phyloP scores from a whole-genome alignment of 2,888 invertebrate species.

The Macaria notata region DNA sequence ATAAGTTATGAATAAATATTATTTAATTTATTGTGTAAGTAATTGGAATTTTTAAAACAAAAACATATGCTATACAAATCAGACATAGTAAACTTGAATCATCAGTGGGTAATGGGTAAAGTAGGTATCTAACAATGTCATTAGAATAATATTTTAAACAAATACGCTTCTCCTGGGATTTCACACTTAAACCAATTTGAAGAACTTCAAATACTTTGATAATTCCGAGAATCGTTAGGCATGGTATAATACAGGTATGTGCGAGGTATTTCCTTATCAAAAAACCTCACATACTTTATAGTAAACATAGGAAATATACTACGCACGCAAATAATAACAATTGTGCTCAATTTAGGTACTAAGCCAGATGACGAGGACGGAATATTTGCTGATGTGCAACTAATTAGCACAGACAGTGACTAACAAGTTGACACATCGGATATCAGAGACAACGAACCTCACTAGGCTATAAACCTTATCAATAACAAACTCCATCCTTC shows the following conservation, averaged over 20 bases:
- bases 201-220: neutral
- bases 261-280: constrained; percentile 8
- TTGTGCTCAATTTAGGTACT: constrained; percentile 10
- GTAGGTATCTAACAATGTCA: no score
- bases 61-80: no score
- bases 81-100: no score
- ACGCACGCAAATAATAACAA: constrained; percentile 1
- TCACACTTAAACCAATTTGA: no score
- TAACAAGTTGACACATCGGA: constrained; percentile 17
- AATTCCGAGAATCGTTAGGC: neutral
- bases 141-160: neutral
- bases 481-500: constrained; percentile 15
- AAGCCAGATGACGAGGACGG: constrained; percentile 5
- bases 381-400: constrained; percentile 4
- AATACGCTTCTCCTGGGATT: no score
- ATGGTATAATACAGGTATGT: neutral
- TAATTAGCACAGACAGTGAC: constrained; percentile 12
- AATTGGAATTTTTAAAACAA: no score
- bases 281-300: neutral
- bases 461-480: constrained; percentile 18
- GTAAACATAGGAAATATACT: constrained; percentile 9
- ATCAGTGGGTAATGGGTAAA: no score
- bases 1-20: no score
- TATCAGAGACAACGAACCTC: constrained; percentile 21
- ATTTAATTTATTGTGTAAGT: no score